Base-by-base conservation (phyloP, 2,113 vertebrate genomes). In the Pelusios castaneus region DNA sequence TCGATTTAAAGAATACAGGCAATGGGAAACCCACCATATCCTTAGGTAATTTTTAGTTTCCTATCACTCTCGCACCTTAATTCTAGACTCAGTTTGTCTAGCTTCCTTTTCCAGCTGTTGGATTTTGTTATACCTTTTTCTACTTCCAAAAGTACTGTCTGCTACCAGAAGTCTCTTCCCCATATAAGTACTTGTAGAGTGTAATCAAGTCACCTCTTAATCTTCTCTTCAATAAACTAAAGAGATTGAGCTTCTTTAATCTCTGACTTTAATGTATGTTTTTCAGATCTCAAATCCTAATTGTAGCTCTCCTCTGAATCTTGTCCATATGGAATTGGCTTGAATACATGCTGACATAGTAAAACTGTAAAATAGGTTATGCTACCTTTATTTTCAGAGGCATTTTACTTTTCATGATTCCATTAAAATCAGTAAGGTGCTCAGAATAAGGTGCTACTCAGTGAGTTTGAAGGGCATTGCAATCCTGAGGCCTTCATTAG, bases 391-490 rank as follows among this genome's bases (percentile, higher is more conserved):
- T 24, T 4, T 3, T 16, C 85, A 29, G 27, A 1, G 1, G 41
- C 29, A 49, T 34, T 76, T 56, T 82, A 43, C 51, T 43, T 6
- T 5, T 34, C 22, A 25, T 75, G 70, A 43, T 43, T 34, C 4
- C 3, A 0, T 0, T 0, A 11, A 1, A 38, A 38, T 12, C 34
- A 2, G 29, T 12, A 8, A 0, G 3, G 80, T 27, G 0, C 38
- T 11, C 54, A 6, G 7, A 1, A 25, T 45, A 34, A 34, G 29
- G n/a, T n/a, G 43, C 11, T 27, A 1, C 0, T 56, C 5, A 13
- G 75, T 24, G 27, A 27, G 1, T 5, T 6, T n/a, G 19, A 10
- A 1, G 2, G 24, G 6, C 17, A 8, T 2, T 10, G 24, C 21
- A 45, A 51, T 63, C 21, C 9, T 73, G n/a, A 41, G 38, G 41